Evolutionary conservation across 2,113 vertebrate species (phyloP).

Genomic region (Nansenia antarctica): DNA sequence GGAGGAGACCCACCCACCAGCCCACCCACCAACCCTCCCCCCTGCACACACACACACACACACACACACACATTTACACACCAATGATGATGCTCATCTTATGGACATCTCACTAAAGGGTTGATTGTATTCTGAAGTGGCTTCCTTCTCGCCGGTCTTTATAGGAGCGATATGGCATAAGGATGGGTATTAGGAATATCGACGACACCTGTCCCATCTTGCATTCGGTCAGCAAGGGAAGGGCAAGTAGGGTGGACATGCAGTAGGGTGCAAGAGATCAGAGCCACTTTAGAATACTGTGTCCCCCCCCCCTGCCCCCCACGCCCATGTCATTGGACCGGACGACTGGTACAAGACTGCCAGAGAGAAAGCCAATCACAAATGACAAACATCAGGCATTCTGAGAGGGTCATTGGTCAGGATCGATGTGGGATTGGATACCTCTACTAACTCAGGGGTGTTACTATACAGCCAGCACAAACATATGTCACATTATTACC

Average conservation of each 20-base stretch:
- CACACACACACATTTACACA: slow-evolving; percentile 46
- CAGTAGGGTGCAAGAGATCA: too few relatives aligned
- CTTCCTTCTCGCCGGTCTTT: slow-evolving; percentile 33
- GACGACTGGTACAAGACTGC: slow-evolving; percentile 53
- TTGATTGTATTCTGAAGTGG: slow-evolving; percentile 50
- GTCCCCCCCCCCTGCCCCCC: slow-evolving; percentile 41
- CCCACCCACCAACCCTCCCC: too few relatives aligned
- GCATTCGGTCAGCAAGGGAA: not conserved
- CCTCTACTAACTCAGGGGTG: slow-evolving; percentile 72
- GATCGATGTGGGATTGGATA: slow-evolving; percentile 55
- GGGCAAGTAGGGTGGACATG: too few relatives aligned
- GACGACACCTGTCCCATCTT: slow-evolving; percentile 25
- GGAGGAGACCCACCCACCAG: slow-evolving; percentile 1
- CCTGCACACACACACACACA: slow-evolving; percentile 44
- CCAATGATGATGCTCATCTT: not conserved
- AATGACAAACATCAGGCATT: slow-evolving; percentile 28
- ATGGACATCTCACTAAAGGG: slow-evolving; percentile 57
- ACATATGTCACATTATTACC: slow-evolving; percentile 45
- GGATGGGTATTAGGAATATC: slow-evolving; percentile 32
- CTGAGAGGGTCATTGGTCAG: slow-evolving; percentile 40
- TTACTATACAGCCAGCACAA: slow-evolving; percentile 74
- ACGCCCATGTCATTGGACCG: slow-evolving; percentile 50
- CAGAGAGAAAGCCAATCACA: slow-evolving; percentile 42
- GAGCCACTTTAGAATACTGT: slow-evolving; percentile 49
- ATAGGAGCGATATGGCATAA: slow-evolving; percentile 28